Base-by-base conservation (phyloP, 2,797 vertebrate species). In the Schizopygopsis malacanthus region DNA sequence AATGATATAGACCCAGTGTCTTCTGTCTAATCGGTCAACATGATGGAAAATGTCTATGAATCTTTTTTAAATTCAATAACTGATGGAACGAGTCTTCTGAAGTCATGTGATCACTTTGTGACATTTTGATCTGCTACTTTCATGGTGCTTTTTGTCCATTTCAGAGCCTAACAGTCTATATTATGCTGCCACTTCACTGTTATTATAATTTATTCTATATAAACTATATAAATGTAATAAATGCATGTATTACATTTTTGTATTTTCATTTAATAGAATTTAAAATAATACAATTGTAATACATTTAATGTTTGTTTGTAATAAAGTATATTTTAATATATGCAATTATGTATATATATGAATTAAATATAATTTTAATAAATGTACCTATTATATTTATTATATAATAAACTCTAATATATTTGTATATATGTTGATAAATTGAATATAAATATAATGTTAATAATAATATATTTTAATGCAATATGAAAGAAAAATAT, bases 11-110 rank as follows among this genome's bases (percentile, higher is more conserved):
- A 75, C 41, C 72, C 20, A 5, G 52, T 13, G 2, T 2, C 5
- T 37, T 2, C 5, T 37, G 41, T 76, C 0, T 54, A 76, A 76
- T 20, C 72, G 13, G 73, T 54, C 25, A 75, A 50, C 47, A 28
- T 50, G 15, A 73, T 73, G n/a, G 15, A 73, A 28, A 73, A 47
- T 2, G 4, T 47, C 43, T 50, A 13, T 73, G 4, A 73, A 6
- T 73, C 71, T 50, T 73, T 28, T 75, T 20, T 6, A 75, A 33
- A 75, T 75, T 50, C 72, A 33, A 8, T 52, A 73, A 73, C 28
- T 50, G 71, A 15, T 18, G 71, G n/a, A 73, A 72, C 0, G 7
- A 72, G 22, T 25, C 70, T n/a, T 72, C 22, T 47, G 11, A 72
- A 72, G 43, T 72, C 70, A 47, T 16, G 70, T 47, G 70, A 45